A percentile compares a stretch with the other conserved stretches of the same genome.
Conservation (phyloP, 2,888 invertebrate species). For the Lycia hirtaria region DNA sequence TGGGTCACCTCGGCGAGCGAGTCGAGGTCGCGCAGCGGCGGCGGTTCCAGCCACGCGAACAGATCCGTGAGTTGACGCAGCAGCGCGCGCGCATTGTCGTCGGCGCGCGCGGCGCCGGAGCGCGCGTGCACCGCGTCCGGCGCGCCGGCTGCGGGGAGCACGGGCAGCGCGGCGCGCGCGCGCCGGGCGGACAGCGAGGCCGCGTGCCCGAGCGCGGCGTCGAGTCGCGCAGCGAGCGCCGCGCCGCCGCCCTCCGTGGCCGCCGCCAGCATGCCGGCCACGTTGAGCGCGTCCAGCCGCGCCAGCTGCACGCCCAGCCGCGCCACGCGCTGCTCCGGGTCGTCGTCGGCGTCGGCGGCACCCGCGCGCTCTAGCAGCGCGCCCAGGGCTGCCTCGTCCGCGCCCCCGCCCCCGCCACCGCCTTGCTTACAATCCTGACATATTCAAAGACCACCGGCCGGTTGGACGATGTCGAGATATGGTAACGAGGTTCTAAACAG, state of each 20-base stretch:
- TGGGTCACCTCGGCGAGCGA: slow-evolving; percentile 61
- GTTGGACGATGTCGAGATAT: no score
- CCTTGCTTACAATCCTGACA: background rate
- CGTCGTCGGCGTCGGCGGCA: slow-evolving; percentile 93
- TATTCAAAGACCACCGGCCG: no score
- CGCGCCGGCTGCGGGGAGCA: slow-evolving; percentile 78
- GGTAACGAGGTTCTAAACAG: no score
- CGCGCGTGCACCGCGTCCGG: slow-evolving; percentile 60
- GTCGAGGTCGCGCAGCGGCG: slow-evolving; percentile 66
- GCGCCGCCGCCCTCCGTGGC: slow-evolving; percentile 80
- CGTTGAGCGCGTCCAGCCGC: slow-evolving; percentile 87
- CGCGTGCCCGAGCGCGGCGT: slow-evolving; percentile 87
- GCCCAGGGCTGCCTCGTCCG: slow-evolving; percentile 88
- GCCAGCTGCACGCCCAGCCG: slow-evolving; percentile 87
- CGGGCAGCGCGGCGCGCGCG: slow-evolving; percentile 82
- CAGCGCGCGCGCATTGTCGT: slow-evolving; percentile 92
- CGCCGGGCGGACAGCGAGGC: slow-evolving; percentile 70
- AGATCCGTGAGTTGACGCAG: slow-evolving; percentile 90
- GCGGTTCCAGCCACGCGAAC: slow-evolving; percentile 69
- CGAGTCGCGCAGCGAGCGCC: slow-evolving; percentile 72
- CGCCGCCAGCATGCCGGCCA: slow-evolving; percentile 67
- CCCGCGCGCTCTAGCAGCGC: slow-evolving; percentile 90
- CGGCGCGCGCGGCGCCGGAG: slow-evolving; percentile 85
- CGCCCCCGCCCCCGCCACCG: slow-evolving; percentile 90
- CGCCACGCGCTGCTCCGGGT: slow-evolving; percentile 91